Evolutionary conservation across 2,113 vertebrate genomes (phyloP).

Genomic region (Sigmodon hispidus): DNA sequence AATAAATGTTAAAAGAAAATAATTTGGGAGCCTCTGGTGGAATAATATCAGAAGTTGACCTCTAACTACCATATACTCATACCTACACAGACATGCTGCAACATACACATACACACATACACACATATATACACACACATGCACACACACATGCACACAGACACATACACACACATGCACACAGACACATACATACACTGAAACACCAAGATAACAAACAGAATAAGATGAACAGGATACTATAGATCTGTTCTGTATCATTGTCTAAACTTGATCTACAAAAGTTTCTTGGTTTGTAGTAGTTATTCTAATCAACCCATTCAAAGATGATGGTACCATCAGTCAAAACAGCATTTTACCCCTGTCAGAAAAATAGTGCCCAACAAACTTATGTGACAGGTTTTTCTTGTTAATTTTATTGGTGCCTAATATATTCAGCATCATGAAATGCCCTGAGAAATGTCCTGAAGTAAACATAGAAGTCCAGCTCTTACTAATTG

Average conservation of each 20-base stretch:
- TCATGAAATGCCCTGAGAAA: background rate
- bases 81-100: too few relatives aligned
- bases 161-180: background rate
- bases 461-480: background rate
- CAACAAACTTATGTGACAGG: background rate
- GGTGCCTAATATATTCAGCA: background rate
- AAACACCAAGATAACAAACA: background rate
- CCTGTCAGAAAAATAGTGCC: background rate
- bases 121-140: background rate
- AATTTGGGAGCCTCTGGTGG: background rate
- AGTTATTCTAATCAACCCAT: background rate
- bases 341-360: background rate
- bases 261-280: background rate
- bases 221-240: background rate
- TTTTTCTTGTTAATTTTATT: background rate
- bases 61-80: background rate
- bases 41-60: background rate
- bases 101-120: background rate
- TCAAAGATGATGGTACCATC: background rate
- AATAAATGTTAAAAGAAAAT: background rate
- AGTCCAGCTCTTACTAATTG: fast-evolving
- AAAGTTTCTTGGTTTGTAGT: background rate
- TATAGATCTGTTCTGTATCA: background rate
- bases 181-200: background rate
- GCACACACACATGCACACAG: background rate